Percentiles rank a stretch among this genome's conserved stretches.
Evolutionary conservation across 2,113 vertebrate species (phyloP).

Genomic region (Oreochromis niloticus): DNA sequence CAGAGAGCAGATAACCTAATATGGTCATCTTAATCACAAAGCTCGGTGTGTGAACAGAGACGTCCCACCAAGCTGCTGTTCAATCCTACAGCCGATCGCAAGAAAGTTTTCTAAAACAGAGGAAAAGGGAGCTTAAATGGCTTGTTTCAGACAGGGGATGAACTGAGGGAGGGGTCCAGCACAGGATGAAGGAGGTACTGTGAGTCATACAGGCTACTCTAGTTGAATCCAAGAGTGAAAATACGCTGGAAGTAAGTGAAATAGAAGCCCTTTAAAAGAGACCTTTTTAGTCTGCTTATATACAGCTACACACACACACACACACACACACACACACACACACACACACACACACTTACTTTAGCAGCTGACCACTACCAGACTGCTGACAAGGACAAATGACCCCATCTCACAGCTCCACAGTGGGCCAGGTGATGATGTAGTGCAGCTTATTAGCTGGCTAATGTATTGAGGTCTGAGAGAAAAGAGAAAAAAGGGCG

Average conservation of each 20-base stretch:
- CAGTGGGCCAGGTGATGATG: constrained; percentile 27
- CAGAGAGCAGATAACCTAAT: not conserved
- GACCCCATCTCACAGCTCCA: constrained; percentile 21
- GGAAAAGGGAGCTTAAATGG: not conserved
- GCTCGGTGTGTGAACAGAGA: not conserved
- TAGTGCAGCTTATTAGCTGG: constrained; percentile 45
- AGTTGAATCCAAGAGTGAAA: not conserved
- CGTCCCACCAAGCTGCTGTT: fast-evolving
- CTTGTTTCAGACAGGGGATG: not conserved
- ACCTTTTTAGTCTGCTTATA: not conserved
- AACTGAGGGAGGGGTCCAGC: not conserved
- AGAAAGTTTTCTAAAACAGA: not conserved
- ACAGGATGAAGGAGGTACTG: fast-evolving
- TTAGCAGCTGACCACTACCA: not conserved
- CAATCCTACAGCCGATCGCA: not conserved
- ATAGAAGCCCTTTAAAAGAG: fast-evolving
- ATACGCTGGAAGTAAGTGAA: not conserved
- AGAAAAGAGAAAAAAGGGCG: not conserved
- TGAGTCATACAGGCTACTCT: not conserved
- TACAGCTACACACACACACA: not conserved
- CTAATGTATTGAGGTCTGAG: constrained; percentile 43
- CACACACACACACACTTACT: not conserved
- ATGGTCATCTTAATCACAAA: not conserved
- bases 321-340: not conserved
- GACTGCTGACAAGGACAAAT: constrained; percentile 48